A percentile compares a stretch with the other conserved stretches of the same genome.
Evolutionary conservation across 2,888 invertebrate genomes (phyloP).

Genomic region (Leptinotarsa peninsularis): DNA sequence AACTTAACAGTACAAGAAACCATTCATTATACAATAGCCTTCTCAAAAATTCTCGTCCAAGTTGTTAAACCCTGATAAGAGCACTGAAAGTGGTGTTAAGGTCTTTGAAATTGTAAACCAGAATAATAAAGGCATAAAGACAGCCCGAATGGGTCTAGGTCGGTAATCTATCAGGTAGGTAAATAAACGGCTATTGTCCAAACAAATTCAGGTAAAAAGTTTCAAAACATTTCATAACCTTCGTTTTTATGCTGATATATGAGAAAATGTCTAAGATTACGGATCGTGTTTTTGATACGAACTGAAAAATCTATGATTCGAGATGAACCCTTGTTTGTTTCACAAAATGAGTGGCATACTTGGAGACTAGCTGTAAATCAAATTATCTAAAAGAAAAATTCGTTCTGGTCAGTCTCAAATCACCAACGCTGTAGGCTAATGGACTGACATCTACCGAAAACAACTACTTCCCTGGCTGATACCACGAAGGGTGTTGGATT

Average conservation of each 20-base stretch:
- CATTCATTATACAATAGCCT: neutral
- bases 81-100: conserved; percentile 9
- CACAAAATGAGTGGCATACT: no score
- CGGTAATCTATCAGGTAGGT: conserved; percentile 22
- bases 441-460: no score
- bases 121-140: conserved; percentile 16
- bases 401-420: no score
- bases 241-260: conserved; percentile 9
- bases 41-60: neutral
- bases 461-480: no score
- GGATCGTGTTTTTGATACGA: neutral
- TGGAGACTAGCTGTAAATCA: no score
- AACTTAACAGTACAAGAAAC: neutral
- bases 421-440: no score
- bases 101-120: conserved; percentile 6
- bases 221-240: conserved; percentile 14
- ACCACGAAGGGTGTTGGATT: no score
- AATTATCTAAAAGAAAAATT: no score
- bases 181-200: conserved; percentile 14
- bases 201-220: conserved; percentile 21
- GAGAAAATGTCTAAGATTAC: neutral
- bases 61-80: conserved; percentile 3
- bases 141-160: neutral
- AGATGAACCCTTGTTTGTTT: no score
- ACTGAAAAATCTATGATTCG: no score